Evolutionary conservation across 2,797 vertebrate genomes (phyloP), one percentile per base, ranked within the genome.

Genomic region (Synaphobranchus kaupii): DNA sequence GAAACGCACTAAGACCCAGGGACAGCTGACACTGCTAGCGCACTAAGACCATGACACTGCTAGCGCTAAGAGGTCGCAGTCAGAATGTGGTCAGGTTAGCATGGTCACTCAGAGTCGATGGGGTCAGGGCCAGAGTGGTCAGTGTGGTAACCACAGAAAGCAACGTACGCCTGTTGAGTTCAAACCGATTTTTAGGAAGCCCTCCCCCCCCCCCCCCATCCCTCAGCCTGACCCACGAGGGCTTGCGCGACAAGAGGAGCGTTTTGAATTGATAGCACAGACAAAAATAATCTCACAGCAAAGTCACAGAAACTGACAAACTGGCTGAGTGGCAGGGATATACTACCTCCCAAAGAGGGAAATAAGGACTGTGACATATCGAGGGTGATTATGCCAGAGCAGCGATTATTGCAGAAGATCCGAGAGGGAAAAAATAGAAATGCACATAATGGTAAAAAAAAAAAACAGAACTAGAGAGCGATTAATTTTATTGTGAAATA

Each of bases 401-500:
- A 48, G 39, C 20, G 76, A 48, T 80, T 80, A 80, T 48, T 48
- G 44, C 44, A 20, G 17, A 47, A 48, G 76, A 47, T 6, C 44
- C 76, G 1, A n/a, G 9, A 4, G 25, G 25, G 25, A 48, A 48
- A n/a, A 8, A 20, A 7, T 1, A 15, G 2, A 4, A 34, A 34
- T 13, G 68, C 68, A 31, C 22, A 9, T 25, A 47, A 80, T 13
- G 76, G 76, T 48, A 8, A 80, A 80, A 48, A 80, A 47, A 48
- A 80, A 15, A 76, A 20, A n/a, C 7, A n/a, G 39, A 80, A 80
- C 76, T 48, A 25, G 76, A 25, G 76, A 44, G 76, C 22, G 76
- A 80, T 80, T 80, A 80, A 80, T 80, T 80, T 80, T 80, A 80
- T 80, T 22, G 76, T 80, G 22, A 48, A 47, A 80, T 80, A 80